phyloP scores from a whole-genome alignment of 2,888 invertebrate species.

The Leptothorax acervorum region DNA sequence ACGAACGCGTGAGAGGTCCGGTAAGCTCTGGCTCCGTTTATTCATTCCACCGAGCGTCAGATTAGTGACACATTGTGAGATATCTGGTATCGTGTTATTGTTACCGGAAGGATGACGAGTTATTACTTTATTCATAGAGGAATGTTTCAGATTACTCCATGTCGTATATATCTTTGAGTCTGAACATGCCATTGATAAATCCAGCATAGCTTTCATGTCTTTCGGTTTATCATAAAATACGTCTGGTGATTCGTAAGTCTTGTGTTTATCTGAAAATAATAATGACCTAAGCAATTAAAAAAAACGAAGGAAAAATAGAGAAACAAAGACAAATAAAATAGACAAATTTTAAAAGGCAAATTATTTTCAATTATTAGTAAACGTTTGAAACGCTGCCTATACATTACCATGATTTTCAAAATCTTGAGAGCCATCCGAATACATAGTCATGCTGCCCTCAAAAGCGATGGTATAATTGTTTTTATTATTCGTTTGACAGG shows the following conservation, averaged over 20 bases:
- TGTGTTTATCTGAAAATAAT: conserved; percentile 82
- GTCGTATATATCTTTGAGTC: conserved; percentile 94
- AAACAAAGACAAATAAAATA: not conserved
- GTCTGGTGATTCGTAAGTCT: conserved; percentile 80
- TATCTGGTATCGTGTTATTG: conserved; percentile 87
- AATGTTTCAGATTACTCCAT: conserved; percentile 94
- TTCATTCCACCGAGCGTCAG: conserved; percentile 66
- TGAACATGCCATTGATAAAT: conserved; percentile 94
- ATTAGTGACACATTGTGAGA: conserved; percentile 77
- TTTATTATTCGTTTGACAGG: conserved; percentile 95
- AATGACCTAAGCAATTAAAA: not conserved
- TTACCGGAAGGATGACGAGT: conserved; percentile 92
- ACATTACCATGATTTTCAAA: conserved; percentile 84
- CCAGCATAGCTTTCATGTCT: conserved; percentile 85
- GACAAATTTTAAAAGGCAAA: not conserved
- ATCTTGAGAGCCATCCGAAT: conserved; percentile 89
- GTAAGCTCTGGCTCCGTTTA: conserved; percentile 92
- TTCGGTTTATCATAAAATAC: conserved; percentile 80
- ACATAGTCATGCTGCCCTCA: conserved; percentile 94
- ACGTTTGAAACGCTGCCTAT: conserved; percentile 68
- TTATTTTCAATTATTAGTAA: not conserved
- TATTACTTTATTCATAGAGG: conserved; percentile 86
- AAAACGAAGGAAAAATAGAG: not conserved
- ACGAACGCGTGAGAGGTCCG: conserved; percentile 87
- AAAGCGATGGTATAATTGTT: conserved; percentile 98